Base-by-base conservation (phyloP, 1,140 invertebrate species). In the Sitobion miscanthi region DNA sequence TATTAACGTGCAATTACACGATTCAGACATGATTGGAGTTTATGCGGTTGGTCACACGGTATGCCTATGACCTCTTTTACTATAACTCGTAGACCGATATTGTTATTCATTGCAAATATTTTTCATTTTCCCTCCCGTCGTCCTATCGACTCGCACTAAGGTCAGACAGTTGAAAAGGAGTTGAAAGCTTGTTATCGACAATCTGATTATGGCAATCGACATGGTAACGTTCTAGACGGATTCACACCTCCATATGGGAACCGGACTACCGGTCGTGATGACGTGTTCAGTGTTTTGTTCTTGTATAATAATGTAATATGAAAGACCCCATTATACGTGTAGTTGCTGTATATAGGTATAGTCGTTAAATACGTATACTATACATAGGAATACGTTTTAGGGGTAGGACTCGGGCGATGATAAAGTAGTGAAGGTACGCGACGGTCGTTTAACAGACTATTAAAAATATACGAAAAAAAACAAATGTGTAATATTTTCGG, bases 141-240 rank as follows among this genome's bases (percentile, higher is more conserved):
- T 47, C 14, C 47, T 47, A 49, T 1, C 2, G 8, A 35, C 45
- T 30, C 86, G 85, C 25, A 47, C 45, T 47, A 25, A 25, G 42
- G 85, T 88, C 87, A 45, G 87, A 57, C 87, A 54, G 49, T 35
- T 54, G 49, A 89, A 89, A 89, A 89, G 49, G 49, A 54, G 87
- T 89, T 89, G 87, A 89, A 89, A 89, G 87, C 87, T 89, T n/a
- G 87, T 89, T 89, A 89, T 89, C 87, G 87, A 54, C 87, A 45
- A 86, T 86, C 45, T 86, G 85, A 86, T 47, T 47, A 86, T 86
- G 23, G 42, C 42, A 47, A 86, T 86, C 30, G 52, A 89, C 49
- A 23, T 57, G 86, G 86, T 86, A 86, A 49, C 47, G 14, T 87
- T 87, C 86, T 87, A 87, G 45, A 87, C 30, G 86, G 45, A 87